These are phyloP conservation scores for Diabrotica balteata DNA, from an alignment of 2,888 invertebrate species.

Conservation along the genomic window DNA sequence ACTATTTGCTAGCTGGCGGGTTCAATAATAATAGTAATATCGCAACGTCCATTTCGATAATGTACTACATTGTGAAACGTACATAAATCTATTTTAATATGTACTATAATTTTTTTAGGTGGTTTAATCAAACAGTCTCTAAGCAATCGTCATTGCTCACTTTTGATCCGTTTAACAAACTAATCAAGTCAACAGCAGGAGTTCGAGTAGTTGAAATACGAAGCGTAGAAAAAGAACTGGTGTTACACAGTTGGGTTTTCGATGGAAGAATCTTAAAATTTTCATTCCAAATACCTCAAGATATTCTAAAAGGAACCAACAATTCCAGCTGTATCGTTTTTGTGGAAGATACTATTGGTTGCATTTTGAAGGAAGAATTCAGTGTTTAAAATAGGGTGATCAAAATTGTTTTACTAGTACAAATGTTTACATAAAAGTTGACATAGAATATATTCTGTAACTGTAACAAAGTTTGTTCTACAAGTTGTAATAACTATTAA, in stretches of 20 bases:
- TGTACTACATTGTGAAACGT: too few species aligned
- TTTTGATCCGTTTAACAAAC: conserved; percentile 50
- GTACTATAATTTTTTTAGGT: conserved; percentile 48
- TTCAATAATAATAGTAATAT: too few species aligned
- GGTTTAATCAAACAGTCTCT: conserved; percentile 58
- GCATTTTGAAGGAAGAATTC: conserved; percentile 65
- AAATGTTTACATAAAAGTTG: too few species aligned
- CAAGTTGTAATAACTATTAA: too few species aligned
- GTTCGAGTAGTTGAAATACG: conserved; percentile 73
- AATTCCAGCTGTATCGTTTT: conserved; percentile 61
- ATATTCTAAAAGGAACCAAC: conserved; percentile 62
- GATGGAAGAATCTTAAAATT: conserved; percentile 66
- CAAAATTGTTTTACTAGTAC: too few species aligned
- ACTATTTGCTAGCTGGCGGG: too few species aligned
- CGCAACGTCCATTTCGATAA: too few species aligned
- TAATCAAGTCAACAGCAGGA: conserved; percentile 69
- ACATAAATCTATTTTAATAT: too few species aligned
- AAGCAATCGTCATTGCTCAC: conserved; percentile 45
- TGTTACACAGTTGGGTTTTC: conserved; percentile 71
- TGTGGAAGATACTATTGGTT: conserved; percentile 73
- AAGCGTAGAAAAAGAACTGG: conserved; percentile 67
- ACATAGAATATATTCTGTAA: too few species aligned
- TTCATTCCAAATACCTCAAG: conserved; percentile 66
- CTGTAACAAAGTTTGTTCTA: too few species aligned
- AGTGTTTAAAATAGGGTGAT: not conserved